These are phyloP conservation scores for Myotis vivesi DNA, from an alignment of 2,797 vertebrate species.

Conservation along the genomic window DNA sequence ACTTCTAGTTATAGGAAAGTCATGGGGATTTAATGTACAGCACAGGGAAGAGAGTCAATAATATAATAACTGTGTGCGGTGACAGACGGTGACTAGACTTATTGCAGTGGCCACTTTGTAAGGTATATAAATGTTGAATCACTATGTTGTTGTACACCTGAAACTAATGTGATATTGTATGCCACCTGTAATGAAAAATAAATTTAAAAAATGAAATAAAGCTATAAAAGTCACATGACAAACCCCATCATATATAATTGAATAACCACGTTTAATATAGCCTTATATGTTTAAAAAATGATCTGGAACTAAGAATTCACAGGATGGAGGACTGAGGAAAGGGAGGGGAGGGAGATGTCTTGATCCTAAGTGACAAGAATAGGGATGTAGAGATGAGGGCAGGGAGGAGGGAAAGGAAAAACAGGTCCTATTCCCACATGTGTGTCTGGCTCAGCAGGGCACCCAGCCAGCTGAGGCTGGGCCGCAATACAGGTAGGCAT, in stretches of 20 bases:
- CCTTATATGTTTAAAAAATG: constrained; percentile 49
- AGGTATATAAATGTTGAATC: background rate
- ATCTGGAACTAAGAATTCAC: background rate
- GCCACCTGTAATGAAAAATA: background rate
- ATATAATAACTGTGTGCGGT: background rate
- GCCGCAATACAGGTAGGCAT: fast-evolving
- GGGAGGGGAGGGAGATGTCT: background rate
- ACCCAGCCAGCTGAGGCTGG: background rate
- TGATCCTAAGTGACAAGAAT: background rate
- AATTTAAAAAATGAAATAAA: background rate
- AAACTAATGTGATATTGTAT: background rate
- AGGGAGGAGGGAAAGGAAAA: background rate
- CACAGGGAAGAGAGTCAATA: background rate
- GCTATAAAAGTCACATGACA: constrained; percentile 72
- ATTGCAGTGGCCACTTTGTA: background rate
- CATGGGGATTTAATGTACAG: background rate
- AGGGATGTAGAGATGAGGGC: background rate
- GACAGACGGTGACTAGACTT: background rate
- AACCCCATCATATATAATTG: constrained; percentile 76
- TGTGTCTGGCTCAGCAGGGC: no score
- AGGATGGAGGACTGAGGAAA: background rate
- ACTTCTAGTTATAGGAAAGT: background rate
- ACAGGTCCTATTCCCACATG: fast-evolving
- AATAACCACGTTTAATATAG: constrained; percentile 70
- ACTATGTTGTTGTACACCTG: background rate